Evolutionary conservation across 2,888 invertebrate species (phyloP).

Genomic region (Stenolophus ochropezus): DNA sequence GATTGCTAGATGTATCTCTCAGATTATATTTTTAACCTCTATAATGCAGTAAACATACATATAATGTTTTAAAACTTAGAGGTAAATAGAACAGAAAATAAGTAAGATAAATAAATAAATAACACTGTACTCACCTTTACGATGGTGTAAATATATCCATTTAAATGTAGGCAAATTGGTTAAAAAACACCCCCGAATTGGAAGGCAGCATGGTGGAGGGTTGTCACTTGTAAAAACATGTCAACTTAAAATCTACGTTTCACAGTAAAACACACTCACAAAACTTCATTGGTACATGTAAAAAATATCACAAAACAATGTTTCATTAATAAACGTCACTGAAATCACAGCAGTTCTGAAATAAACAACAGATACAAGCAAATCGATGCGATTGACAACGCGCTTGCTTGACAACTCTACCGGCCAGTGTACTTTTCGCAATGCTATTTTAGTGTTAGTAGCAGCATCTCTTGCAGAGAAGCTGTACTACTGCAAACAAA

Average conservation of each 20-base stretch:
- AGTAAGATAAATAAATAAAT: neutral
- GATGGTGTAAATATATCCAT: constrained; percentile 50
- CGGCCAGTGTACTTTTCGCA: constrained; percentile 18
- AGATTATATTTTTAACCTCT: neutral
- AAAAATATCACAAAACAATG: constrained; percentile 36
- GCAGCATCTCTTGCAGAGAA: neutral
- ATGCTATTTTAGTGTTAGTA: neutral
- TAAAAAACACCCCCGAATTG: constrained; percentile 53
- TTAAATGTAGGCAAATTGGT: constrained; percentile 29
- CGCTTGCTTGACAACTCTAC: constrained; percentile 63
- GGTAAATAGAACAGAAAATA: neutral
- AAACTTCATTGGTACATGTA: constrained; percentile 20
- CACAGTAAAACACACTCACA: constrained; percentile 54
- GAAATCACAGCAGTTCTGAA: constrained; percentile 42
- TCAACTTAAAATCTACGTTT: constrained; percentile 27
- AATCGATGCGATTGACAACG: constrained; percentile 65
- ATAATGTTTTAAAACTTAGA: neutral
- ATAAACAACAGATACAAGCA: constrained; percentile 63
- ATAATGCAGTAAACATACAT: constrained; percentile 10
- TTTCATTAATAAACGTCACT: constrained; percentile 55
- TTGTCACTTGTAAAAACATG: constrained; percentile 59
- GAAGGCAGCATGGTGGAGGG: constrained; percentile 57
- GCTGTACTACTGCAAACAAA: neutral
- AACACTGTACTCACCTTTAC: constrained; percentile 40
- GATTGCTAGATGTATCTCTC: neutral